Evolutionary conservation across 1,140 invertebrate genomes (phyloP).

Genomic region (Caenorhabditis brenneri): DNA sequence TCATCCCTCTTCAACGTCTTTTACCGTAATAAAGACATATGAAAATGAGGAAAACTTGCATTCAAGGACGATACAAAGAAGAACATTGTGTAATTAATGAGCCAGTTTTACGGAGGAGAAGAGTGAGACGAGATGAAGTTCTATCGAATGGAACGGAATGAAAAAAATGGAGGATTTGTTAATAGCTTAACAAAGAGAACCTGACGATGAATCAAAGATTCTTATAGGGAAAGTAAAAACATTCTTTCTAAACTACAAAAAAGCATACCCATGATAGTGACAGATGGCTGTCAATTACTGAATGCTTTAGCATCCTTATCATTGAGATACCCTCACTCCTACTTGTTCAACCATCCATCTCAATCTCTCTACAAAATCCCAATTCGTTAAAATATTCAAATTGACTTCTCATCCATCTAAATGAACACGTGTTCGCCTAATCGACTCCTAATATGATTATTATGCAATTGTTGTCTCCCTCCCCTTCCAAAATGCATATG

Average conservation of each 20-base stretch:
- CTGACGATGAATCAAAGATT: too few species aligned
- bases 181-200: neutral
- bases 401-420: neutral
- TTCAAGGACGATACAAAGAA: neutral
- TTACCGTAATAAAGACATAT: neutral
- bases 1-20: neutral
- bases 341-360: too few species aligned
- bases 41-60: neutral
- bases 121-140: neutral
- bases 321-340: too few species aligned
- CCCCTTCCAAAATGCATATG: neutral
- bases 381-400: neutral
- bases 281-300: too few species aligned
- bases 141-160: neutral
- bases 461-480: conserved; percentile 29
- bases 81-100: conserved; percentile 4
- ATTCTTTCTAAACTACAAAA: too few species aligned
- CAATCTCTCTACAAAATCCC: too few species aligned
- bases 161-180: neutral
- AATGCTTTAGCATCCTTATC: too few species aligned
- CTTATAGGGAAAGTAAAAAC: too few species aligned
- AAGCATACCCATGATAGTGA: too few species aligned
- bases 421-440: conserved; percentile 31
- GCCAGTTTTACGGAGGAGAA: neutral
- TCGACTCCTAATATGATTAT: conserved; percentile 38